Evolutionary conservation across 53 echinoderm and acorn worm genomes (phyloP), one percentile per base, ranked within the genome.

Genomic region (Luidia sarsii): DNA sequence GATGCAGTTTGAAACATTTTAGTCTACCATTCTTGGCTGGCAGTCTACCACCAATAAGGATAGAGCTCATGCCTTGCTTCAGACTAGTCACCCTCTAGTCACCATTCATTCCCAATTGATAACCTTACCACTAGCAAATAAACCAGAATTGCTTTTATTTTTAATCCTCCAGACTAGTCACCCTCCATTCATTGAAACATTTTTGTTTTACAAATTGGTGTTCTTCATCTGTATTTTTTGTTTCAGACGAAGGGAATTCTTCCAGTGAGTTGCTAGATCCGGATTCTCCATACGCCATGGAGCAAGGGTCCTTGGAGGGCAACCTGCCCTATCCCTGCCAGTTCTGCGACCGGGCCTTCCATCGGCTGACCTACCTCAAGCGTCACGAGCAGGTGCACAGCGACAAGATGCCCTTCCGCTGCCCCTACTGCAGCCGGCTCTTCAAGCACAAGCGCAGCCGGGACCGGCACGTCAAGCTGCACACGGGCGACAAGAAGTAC

Each of bases 391-490:
- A 97, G 67, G 86, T 77, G 43, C 97, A 97, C 63, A 86, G 94
- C 20, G 97, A 97, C 77, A 93, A 94, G 89, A 89, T 97, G 81
- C 89, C 90, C 20, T 95, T 89, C 48, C 87, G 87, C 56, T 95
- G 95, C 68, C 64, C 87, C 24, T 89, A 79, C 51, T 95, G 95
- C 28, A 89, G 90, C 11, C 88, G 97, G 1, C 89, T 97, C 23
- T 97, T 97, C 84, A 97, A 97, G 86, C 97, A 97, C 66, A 97
- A 97, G 64, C 65, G 97, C 37, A 97, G 97, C 66, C 87, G 94
- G 2, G 97, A 97, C 61, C 91, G 97, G 7, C 97, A 97, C 15
- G 80, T 94, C 54, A 94, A 94, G 65, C 87, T 97, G 27, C 97
- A 97, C 85, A 97, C 97, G 0, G 97, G 97, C 3, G 94, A 94